Conservation (phyloP, 1,140 invertebrate species). For the Zaprionus camerounensis region DNA sequence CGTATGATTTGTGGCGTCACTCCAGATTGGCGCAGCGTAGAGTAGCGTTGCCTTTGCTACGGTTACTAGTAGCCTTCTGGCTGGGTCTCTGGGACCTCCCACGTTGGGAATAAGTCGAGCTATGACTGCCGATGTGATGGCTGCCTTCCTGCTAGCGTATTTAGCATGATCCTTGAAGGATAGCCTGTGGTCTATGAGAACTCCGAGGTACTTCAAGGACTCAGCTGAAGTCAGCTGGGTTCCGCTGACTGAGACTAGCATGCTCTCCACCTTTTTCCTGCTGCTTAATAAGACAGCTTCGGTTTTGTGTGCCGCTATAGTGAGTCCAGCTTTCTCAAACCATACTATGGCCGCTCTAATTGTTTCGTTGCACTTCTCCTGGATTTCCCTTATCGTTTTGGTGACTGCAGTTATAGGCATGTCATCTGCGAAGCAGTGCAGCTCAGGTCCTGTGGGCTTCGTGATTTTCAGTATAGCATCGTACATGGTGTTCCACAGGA, state of each 20-base stretch:
- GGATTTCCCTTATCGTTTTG: too few species aligned
- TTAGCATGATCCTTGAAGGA: not conserved
- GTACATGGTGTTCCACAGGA: too few species aligned
- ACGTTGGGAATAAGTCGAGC: not conserved
- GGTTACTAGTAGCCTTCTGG: not conserved
- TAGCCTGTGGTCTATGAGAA: not conserved
- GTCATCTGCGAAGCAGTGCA: too few species aligned
- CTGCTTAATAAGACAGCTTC: not conserved
- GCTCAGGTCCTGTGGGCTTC: too few species aligned
- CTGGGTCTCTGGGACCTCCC: not conserved
- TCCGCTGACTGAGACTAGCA: not conserved
- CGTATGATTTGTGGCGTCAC: not conserved
- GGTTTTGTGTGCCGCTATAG: not conserved
- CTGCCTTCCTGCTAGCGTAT: not conserved
- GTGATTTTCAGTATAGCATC: too few species aligned
- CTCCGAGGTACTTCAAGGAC: not conserved
- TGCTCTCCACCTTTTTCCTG: not conserved
- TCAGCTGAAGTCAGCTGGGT: not conserved
- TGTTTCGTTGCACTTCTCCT: not conserved
- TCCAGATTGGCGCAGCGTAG: not conserved
- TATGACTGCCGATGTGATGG: not conserved
- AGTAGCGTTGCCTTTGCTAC: not conserved
- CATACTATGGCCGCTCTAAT: not conserved
- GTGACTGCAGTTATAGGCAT: too few species aligned
- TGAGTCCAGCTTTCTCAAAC: not conserved